These are phyloP conservation scores for Raja brachyura DNA, from an alignment of 2,113 vertebrate genomes.

Conservation along the genomic window DNA sequence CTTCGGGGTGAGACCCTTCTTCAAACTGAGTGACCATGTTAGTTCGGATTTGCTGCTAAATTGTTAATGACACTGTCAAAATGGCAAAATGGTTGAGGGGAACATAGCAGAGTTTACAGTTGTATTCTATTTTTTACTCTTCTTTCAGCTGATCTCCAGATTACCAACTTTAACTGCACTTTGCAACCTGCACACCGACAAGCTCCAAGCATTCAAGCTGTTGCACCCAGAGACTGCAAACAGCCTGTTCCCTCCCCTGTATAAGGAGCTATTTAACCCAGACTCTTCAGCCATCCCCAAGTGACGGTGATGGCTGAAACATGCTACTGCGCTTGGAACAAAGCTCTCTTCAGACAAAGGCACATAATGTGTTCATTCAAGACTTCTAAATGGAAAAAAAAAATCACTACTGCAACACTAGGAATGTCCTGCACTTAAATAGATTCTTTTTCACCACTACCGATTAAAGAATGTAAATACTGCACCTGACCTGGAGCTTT, in stretches of 20 bases:
- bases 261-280: slow-evolving; percentile 98
- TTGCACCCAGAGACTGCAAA: slow-evolving; percentile 96
- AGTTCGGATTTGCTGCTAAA: neutral
- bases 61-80: neutral
- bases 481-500: slow-evolving; percentile 66
- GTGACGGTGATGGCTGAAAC: slow-evolving; percentile 66
- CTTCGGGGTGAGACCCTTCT: no score
- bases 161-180: slow-evolving; percentile 93
- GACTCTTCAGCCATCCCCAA: slow-evolving; percentile 89
- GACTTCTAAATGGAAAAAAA: slow-evolving; percentile 56
- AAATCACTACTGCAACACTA: slow-evolving; percentile 80
- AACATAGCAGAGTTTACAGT: neutral
- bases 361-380: slow-evolving; percentile 64
- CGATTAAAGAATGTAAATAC: slow-evolving; percentile 99
- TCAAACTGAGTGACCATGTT: no score
- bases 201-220: slow-evolving; percentile 97
- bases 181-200: slow-evolving; percentile 96
- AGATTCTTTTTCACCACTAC: slow-evolving; percentile 96
- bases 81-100: neutral
- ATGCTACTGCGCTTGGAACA: slow-evolving; percentile 49
- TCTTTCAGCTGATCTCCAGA: slow-evolving; percentile 86
- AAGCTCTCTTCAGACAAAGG: slow-evolving; percentile 59
- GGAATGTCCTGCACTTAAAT: slow-evolving; percentile 98
- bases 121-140: slow-evolving; percentile 39
- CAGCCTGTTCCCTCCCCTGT: slow-evolving; percentile 92